Evolutionary conservation across 2,113 vertebrate genomes (phyloP), one percentile per base, ranked within the genome.

Genomic region (Nansenia antarctica): DNA sequence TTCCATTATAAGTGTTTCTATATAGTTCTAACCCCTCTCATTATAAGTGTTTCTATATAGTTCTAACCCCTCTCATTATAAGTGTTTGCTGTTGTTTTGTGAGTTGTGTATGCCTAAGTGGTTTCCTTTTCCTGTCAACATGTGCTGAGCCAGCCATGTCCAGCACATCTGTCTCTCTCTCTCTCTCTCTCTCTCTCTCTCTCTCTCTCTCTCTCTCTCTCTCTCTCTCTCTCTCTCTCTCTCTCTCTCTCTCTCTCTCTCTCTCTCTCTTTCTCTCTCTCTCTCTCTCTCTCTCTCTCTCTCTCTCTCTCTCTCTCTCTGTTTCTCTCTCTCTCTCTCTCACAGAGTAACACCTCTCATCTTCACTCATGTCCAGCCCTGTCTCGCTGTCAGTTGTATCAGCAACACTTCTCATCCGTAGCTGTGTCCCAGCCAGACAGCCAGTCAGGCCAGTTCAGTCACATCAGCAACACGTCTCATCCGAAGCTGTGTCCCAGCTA

Each of bases 401-500:
- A 64, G 72, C 58, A 1, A 34, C 22, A 12, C 22, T 54, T n/a
- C 62, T 39, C 53, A 30, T 62, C 61, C 5, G 70, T n/a, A 79
- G 30, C 47, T 69, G 34, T 57, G 12, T 64, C 35, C n/a, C 35
- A 9, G 53, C 14, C 20, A n/a, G 18, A 9, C 18, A n/a, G 11
- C 53, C 8, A 3, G 8, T 60, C 29, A 27, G 26, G n/a, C n/a
- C n/a, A n/a, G n/a, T n/a, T n/a, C n/a, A n/a, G n/a, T 52, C 35
- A 70, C 27, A 18, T 76, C 60, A 42, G 69, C 47, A 27, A 64
- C 39, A 22, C n/a, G n/a, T n/a, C n/a, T n/a, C n/a, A n/a, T n/a
- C n/a, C n/a, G n/a, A n/a, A n/a, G n/a, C 35, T 62, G 53, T 59
- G 62, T 83, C 64, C 65, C 27, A 31, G 47, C 35, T 37, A 5